phyloP scores from a whole-genome alignment of 1,140 invertebrate genomes.

The Dinoponera quadriceps region DNA sequence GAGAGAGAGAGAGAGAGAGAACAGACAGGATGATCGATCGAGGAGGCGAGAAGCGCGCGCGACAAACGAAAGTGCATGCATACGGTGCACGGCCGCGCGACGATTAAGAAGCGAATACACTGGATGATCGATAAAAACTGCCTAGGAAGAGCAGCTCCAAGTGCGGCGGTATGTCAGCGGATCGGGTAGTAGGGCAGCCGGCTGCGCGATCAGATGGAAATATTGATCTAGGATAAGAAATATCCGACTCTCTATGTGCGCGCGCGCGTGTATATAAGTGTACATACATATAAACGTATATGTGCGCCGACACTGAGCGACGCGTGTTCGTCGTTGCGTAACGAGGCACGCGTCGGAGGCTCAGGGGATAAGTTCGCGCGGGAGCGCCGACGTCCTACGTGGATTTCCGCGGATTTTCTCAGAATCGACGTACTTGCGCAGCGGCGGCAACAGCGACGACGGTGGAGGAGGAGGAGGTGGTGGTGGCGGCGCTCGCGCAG shows the following conservation, averaged over 20 bases:
- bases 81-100: too few species aligned
- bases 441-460: neutral
- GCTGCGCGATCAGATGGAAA: slow-evolving; percentile 79
- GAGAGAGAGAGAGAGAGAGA: too few species aligned
- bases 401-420: neutral
- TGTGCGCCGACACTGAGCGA: neutral
- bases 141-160: slow-evolving; percentile 47
- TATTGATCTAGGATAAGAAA: slow-evolving; percentile 82
- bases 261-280: too few species aligned
- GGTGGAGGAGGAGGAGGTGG: neutral
- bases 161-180: slow-evolving; percentile 73
- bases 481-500: slow-evolving; percentile 3
- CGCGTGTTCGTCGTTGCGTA: neutral
- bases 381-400: neutral
- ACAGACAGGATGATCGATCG: slow-evolving; percentile 13
- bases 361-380: too few species aligned
- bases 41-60: neutral
- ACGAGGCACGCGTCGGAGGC: neutral
- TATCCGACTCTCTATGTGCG: slow-evolving; percentile 68
- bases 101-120: slow-evolving; percentile 50
- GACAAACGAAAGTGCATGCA: too few species aligned
- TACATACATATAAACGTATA: too few species aligned
- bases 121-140: slow-evolving; percentile 77
- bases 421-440: slow-evolving; percentile 15
- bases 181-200: slow-evolving; percentile 79